Evolutionary conservation across 2,797 vertebrate genomes (phyloP).

Genomic region (Apogon talboti): DNA sequence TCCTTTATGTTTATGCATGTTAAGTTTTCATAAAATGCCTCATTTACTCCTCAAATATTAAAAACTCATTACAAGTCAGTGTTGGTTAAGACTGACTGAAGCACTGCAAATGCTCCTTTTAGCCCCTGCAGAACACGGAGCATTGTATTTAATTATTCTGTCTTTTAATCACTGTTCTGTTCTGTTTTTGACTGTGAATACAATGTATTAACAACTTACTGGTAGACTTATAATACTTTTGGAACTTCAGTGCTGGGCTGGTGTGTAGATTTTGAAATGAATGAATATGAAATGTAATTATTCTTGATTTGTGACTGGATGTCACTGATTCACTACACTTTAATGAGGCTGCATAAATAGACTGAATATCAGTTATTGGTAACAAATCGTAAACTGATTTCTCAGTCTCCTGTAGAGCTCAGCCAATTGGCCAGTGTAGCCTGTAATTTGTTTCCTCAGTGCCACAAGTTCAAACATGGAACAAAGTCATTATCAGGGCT

Average conservation of each 20-base stretch:
- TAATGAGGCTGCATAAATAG: neutral
- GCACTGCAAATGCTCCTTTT: slow-evolving; percentile 2
- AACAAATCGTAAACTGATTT: neutral
- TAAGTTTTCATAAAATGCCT: slow-evolving; percentile 15
- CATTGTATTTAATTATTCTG: slow-evolving; percentile 6
- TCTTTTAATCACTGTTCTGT: slow-evolving; percentile 20
- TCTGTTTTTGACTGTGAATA: slow-evolving; percentile 5
- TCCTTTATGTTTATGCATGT: neutral
- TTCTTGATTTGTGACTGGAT: slow-evolving; percentile 6
- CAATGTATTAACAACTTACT: neutral
- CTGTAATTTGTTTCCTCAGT: slow-evolving; percentile 34
- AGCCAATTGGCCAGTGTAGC: no score
- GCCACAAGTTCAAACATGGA: slow-evolving; percentile 36
- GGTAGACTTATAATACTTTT: slow-evolving; percentile 17
- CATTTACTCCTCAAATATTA: slow-evolving; percentile 46
- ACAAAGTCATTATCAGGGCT: slow-evolving; percentile 20
- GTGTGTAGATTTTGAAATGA: neutral
- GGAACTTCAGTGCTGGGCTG: neutral
- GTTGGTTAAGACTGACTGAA: neutral
- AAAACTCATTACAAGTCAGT: slow-evolving; percentile 23
- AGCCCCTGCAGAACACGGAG: no score
- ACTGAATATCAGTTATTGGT: slow-evolving; percentile 17
- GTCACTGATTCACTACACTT: neutral
- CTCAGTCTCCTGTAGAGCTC: slow-evolving; percentile 11
- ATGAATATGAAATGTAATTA: neutral